Evolutionary conservation across 2,113 vertebrate species (phyloP), one percentile per base, ranked within the genome.

Genomic region (Bufo bufo): DNA sequence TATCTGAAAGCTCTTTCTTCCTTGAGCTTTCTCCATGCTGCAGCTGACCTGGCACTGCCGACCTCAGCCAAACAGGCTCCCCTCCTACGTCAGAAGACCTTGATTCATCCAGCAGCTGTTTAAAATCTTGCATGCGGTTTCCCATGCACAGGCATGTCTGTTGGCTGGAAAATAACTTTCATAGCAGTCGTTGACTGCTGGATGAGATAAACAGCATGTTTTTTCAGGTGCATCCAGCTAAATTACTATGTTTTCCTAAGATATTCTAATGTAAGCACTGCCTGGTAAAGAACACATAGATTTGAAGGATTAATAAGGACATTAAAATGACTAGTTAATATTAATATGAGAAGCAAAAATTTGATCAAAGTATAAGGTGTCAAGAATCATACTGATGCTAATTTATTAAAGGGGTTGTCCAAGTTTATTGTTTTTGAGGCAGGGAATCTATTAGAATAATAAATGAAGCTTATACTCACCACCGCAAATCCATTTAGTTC

Each of bases 61-160:
- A 74, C 20, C 77, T 71, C 12, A 59, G 79, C 52, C 66, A 80
- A 82, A 43, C 65, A 66, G 23, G 43, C 49, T 61, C 66, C 63
- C 19, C 86, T 74, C 78, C 86, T 23, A 82, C 19, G 7, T 82
- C 54, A 87, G 54, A 82, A 52, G 52, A 14, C 52, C 47, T 71
- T 87, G 79, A 75, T 82, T 87, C 81, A 82, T 87, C 71, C 65
- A 75, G 54, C 79, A 82, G 86, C 86, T 82, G 78, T 33, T 45
- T 61, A 17, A 66, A 82, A 23, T 43, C 33, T 81, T 82, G 78
- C 78, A 87, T 74, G 54, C 19, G 43, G 66, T 78, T 86, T 86
- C 59, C 75, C 85, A 78, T 65, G 78, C 20, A 84, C 63, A 84
- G 63, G 20, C 50, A 72, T 16, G 33, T 49, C 52, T 61, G 65